Base-by-base conservation (phyloP, 2,797 vertebrate species). In the Parotocinclus haroldoi region DNA sequence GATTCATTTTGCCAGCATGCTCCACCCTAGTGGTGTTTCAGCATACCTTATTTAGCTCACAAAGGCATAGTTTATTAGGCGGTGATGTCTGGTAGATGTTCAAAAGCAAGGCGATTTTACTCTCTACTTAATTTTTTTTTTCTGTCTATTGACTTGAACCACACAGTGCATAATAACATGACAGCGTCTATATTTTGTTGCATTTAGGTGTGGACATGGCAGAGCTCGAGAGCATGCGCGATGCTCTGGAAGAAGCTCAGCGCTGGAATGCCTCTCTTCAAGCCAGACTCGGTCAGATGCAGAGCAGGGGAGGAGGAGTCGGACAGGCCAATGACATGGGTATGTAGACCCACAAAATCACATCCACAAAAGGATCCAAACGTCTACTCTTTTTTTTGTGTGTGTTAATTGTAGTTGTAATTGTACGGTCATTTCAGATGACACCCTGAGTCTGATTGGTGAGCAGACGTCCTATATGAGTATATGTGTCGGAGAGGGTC, bases 391-490 rank as follows among this genome's bases (percentile, higher is more conserved):
- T 5, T 27, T 27, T 27, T 27, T 2, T 27, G 2, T 2, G 27
- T 2, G 27, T n/a, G n/a, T n/a, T n/a, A n/a, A n/a, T n/a, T 0
- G 10, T 42, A 14, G 60, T 13, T 48, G 59, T 11, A 11, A 40
- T 40, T 51, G 10, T 65, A 16, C 71, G 39, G 48, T 60, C 0
- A 60, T 75, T 74, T 57, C 46, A 96, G 96, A 89, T 57, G 94
- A 97, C 75, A 90, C 91, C 0, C 72, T 93, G 9, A 96, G 92
- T 77, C 93, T 93, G 84, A 89, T 91, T 67, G 93, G 93, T 3
- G 95, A 99, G 79, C 95, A 98, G 83, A 99, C 97, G 0, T 96
- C 97, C 51, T 99, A 99, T 45, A 92, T 99, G 89, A 99, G 95
- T 76, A 96, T 99, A 81, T 96, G 93, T 82, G 85, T 98, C 61